Conservation (phyloP, 2,888 invertebrate species). For the Hemithea aestivaria region DNA sequence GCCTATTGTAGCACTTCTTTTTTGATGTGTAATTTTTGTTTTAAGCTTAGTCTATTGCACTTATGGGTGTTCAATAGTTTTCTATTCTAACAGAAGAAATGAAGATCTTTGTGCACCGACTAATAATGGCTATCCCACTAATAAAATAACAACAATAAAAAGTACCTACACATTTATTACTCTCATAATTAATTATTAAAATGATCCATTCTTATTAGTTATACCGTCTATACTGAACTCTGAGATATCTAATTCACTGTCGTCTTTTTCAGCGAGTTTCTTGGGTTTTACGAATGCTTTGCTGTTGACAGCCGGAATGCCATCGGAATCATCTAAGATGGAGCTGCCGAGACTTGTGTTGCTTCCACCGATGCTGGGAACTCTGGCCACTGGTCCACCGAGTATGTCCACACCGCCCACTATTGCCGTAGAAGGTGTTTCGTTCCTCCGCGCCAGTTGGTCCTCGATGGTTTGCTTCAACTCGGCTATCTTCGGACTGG, state of each 20-base stretch:
- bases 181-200: constrained; percentile 27
- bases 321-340: constrained; percentile 64
- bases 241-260: constrained; percentile 68
- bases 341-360: constrained; percentile 74
- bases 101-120: too few relatives aligned
- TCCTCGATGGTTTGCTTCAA: constrained; percentile 77
- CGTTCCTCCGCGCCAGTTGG: constrained; percentile 66
- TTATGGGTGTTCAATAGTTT: too few relatives aligned
- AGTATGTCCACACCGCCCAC: constrained; percentile 62
- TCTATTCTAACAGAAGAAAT: too few relatives aligned
- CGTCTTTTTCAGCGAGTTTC: constrained; percentile 50
- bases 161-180: neutral
- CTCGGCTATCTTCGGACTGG: constrained; percentile 77
- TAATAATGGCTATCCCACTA: too few relatives aligned
- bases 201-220: constrained; percentile 48
- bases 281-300: constrained; percentile 51
- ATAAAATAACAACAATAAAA: neutral
- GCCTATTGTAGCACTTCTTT: too few relatives aligned
- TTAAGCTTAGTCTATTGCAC: too few relatives aligned
- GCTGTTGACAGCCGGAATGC: constrained; percentile 38
- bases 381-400: constrained; percentile 40
- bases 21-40: too few relatives aligned
- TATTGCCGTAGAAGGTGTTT: constrained; percentile 49
- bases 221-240: constrained; percentile 63
- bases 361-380: constrained; percentile 60